Base-by-base conservation (phyloP, 2,797 vertebrate genomes). In the Tadarida brasiliensis region DNA sequence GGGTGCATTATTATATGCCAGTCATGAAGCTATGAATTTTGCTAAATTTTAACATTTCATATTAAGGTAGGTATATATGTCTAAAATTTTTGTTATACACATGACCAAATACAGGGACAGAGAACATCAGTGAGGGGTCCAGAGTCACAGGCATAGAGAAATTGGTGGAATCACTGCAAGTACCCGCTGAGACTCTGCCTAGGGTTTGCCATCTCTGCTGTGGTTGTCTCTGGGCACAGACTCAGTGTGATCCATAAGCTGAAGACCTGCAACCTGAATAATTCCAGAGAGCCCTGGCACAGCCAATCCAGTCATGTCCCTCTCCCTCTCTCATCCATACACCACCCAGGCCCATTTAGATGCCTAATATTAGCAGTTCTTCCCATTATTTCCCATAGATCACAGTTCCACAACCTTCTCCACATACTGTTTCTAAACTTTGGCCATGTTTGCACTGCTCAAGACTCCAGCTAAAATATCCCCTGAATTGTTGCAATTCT, bases 271-370 rank as follows among this genome's bases (percentile, higher is more conserved):
- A 5, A 30, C 7, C 71, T 35, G 16, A 57, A 20, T 33, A 1
- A 4, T n/a, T 15, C 2, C 10, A 84, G 35, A 51, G 9, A 78
- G 44, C 28, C 33, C 84, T 59, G 39, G 63, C 11, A 59, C 56
- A 33, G 5, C 4, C 2, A 3, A 4, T 71, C 51, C 24, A 1
- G 4, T 1, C 49, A 3, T 0, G 9, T 16, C 3, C 15, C 24
- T 22, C 3, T 8, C 15, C 68, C 57, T 71, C 24, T 54, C 54
- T 12, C 15, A 7, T 28, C 28, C 20, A 30, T 17, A 6, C 7
- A 28, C 24, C 16, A 19, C 5, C 26, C 30, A 91, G 74, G 17
- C 24, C 61, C 22, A 3, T 28, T 33, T 20, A 19, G 2, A 54
- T n/a, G 15, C 20, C 84, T 57, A 4, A 10, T 56, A 11, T 35